Conservation (phyloP, 2,888 invertebrate species). For the Noctuana brunneofusca region DNA sequence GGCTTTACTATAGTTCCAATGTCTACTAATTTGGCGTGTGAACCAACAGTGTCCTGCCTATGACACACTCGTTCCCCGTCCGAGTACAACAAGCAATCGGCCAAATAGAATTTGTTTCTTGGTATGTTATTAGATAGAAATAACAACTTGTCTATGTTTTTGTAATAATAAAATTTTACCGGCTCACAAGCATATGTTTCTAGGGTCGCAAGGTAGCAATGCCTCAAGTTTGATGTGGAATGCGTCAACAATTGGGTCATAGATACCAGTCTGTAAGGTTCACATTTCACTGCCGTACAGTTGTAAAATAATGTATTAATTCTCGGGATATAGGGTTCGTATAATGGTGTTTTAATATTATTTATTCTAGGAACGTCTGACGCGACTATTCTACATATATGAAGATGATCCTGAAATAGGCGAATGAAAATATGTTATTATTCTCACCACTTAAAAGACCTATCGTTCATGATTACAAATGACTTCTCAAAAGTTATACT, state of each 20-base stretch:
- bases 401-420: conserved; percentile 56
- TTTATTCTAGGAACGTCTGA: conserved; percentile 47
- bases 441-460: background rate
- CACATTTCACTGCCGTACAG: conserved; percentile 57
- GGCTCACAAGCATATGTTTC: conserved; percentile 56
- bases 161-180: conserved; percentile 62
- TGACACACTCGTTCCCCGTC: conserved; percentile 67
- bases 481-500: background rate
- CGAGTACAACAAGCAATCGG: conserved; percentile 68
- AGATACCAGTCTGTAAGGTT: conserved; percentile 51
- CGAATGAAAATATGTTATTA: background rate
- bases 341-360: conserved; percentile 51
- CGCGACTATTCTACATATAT: conserved; percentile 51
- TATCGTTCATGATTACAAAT: background rate
- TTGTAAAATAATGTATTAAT: conserved; percentile 54
- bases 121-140: conserved; percentile 59
- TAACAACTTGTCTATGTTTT: conserved; percentile 66
- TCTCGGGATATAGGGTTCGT: conserved; percentile 70
- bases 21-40: conserved; percentile 60
- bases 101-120: conserved; percentile 61
- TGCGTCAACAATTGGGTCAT: conserved; percentile 55
- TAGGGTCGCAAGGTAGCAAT: conserved; percentile 50
- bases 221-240: conserved; percentile 50
- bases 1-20: conserved; percentile 62
- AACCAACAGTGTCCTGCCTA: conserved; percentile 52